Base-by-base conservation (phyloP, 2,797 vertebrate species). In the Sylvilagus floridanus region DNA sequence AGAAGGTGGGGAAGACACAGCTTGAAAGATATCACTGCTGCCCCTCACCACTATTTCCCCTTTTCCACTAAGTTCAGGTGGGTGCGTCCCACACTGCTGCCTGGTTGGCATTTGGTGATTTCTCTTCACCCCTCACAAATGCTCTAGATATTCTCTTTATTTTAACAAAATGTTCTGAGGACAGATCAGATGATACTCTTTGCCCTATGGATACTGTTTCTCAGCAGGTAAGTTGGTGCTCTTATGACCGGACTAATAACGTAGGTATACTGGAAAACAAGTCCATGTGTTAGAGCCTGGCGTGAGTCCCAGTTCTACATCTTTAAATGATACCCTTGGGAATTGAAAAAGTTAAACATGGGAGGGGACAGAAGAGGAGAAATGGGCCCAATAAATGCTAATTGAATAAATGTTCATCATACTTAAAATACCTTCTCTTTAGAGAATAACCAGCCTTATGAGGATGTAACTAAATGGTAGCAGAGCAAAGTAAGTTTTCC, bases 281-380 rank as follows among this genome's bases (percentile, higher is more conserved):
- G 93, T 89, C 91, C 91, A 89, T 42, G 66, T 57, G 30, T 47
- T 90, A 32, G 24, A 85, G 22, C 6, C 72, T 26, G 66, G 68
- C 68, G 92, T 75, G 95, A 92, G 95, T 97, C 93, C 91, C 91
- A 94, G 91, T 71, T 95, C 26, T 30, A 73, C 57, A 88, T 35
- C 8, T 63, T 84, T 96, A 95, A 94, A 77, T 28, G 35, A 50
- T 30, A 97, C 94, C 81, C 91, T 66, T 47, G 95, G 95, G 96
- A 79, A 69, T 17, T 92, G 24, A 84, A 95, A 90, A 94, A 76
- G 78, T 66, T 65, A 94, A 92, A 57, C 75, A 88, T 19, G 37
- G 17, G 24, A 93, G 2, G 28, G 21, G 68, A 30, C 30, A 28
- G 28, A 60, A 35, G 16, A 79, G 52, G 7, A 96, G 50, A 37